Evolutionary conservation across 64 coral and sea anemone genomes (phyloP), one percentile per base, ranked within the genome.

Genomic region (Montipora capricornis): DNA sequence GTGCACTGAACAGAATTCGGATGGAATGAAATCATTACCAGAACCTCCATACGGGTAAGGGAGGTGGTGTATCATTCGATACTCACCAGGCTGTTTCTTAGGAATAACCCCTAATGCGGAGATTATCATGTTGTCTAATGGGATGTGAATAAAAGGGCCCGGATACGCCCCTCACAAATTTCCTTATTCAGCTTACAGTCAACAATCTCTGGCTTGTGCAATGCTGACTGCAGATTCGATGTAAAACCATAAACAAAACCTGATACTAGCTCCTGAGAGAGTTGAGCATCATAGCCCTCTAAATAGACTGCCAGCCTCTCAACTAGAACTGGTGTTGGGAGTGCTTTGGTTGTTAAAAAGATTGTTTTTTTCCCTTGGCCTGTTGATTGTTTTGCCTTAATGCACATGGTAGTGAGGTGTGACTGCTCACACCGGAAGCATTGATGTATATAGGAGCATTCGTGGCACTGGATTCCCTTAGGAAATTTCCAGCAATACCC

Each of bases 261-360:
- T 22, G 73, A 75, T 76, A 77, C 13, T 89, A 89, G 9, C 19
- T 24, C 6, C 17, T 89, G 11, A 37, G 26, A 77, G 2, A 59
- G 16, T 17, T 7, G 5, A 24, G 9, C 20, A 59, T 64, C 37
- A 60, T 89, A 89, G 2, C 87, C 73, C 5, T 58, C 50, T 59
- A 89, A 89, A 89, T 89, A 89, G 49, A 49, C 13, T 6, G 52
- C 73, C 37, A 89, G 73, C 48, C 44, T 89, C 69, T 77, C 51
- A 89, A 77, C 87, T 78, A 13, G 2, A 29, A 89, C 76, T 78
- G 87, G 87, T 58, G 87, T 89, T 62, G 74, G 55, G 44, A 89
- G 87, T 48, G 53, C 70, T 89, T 8, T 58, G 3, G 52, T 61
- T 62, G 74, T 48, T 8, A 74, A 13, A 20, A 58, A 6, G 8